Evolutionary conservation across 2,113 vertebrate species (phyloP), one percentile per base, ranked within the genome.

Genomic region (Hemiscyllium ocellatum): DNA sequence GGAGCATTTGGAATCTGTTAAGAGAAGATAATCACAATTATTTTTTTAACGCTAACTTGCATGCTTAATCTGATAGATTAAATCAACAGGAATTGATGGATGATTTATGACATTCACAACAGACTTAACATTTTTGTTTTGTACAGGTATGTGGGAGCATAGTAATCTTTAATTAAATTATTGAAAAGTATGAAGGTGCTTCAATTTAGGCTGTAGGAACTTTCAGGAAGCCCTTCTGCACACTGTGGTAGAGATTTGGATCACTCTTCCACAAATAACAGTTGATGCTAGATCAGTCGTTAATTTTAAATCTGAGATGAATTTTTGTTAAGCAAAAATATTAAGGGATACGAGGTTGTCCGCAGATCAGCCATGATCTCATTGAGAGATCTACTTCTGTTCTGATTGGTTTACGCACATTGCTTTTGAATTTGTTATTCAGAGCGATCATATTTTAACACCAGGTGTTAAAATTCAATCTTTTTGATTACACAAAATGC

Each of bases 1-100:
- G 98, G 99, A 95, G 98, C 99, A 93, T 98, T 98, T 3, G 99
- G 98, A 96, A 98, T 96, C 99, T 99, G 89, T 94, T 83, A 96
- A 89, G 96, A 96, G 12, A 19, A 0, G 65, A 7, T 66, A 95
- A 70, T 29, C 0, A 3, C 24, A 4, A 68, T 61, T 69, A 19
- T 50, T 95, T 70, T 37, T 42, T 70, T 68, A 15, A 70, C 4
- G 29, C 6, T 93, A 68, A 70, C 26, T 7, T 42, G 2, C 33
- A 13, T 68, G 17, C n/a, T 94, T 68, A 93, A 70, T 95, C 42
- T n/a, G 50, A 70, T 3, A 50, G 19, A 61, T 61, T 61, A 61
- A 61, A 61, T 61, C 56, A 61, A 37, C 42, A 70, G 66, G 19
- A 68, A 37, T 37, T 22, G n/a, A 47, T 42, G 37, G 10, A 69